Conservation (phyloP, 2,888 invertebrate genomes). For the Limnephilus auricula region DNA sequence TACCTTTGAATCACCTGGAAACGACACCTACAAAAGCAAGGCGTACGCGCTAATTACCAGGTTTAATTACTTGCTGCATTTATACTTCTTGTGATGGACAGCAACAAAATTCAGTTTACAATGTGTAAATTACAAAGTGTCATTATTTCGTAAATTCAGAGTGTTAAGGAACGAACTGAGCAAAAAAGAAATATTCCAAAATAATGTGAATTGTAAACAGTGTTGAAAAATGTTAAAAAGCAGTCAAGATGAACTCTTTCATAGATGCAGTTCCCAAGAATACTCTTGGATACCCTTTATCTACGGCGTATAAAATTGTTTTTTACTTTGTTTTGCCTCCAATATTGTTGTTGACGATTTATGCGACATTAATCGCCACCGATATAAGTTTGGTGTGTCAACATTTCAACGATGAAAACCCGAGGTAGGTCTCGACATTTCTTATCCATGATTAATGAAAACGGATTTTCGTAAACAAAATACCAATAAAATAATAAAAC, state of each 20-base stretch:
- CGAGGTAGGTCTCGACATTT: slow-evolving; percentile 71
- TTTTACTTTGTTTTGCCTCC: slow-evolving; percentile 75
- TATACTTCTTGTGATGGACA: not conserved
- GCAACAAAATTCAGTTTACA: not conserved
- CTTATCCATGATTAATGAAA: not conserved
- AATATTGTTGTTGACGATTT: slow-evolving; percentile 79
- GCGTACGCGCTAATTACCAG: not conserved
- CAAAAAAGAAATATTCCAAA: not conserved
- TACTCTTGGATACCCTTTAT: slow-evolving; percentile 62
- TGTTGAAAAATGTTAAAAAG: slow-evolving; percentile 16
- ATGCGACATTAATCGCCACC: slow-evolving; percentile 82
- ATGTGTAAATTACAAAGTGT: not conserved
- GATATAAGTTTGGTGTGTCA: slow-evolving; percentile 83
- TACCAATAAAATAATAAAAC: not conserved
- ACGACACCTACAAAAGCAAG: not conserved
- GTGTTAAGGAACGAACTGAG: not conserved
- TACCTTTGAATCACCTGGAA: not conserved
- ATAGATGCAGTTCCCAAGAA: slow-evolving; percentile 56
- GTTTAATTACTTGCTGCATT: not conserved
- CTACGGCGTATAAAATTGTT: slow-evolving; percentile 55
- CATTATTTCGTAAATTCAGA: not conserved
- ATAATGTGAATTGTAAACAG: slow-evolving; percentile 41
- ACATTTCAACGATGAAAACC: slow-evolving; percentile 80
- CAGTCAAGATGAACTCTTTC: slow-evolving; percentile 55
- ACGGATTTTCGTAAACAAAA: not conserved